A percentile compares a stretch with the other conserved stretches of the same genome.
These are phyloP conservation scores for Drosophila hydei DNA, from an alignment of 1,140 invertebrate species.

Conservation along the genomic window DNA sequence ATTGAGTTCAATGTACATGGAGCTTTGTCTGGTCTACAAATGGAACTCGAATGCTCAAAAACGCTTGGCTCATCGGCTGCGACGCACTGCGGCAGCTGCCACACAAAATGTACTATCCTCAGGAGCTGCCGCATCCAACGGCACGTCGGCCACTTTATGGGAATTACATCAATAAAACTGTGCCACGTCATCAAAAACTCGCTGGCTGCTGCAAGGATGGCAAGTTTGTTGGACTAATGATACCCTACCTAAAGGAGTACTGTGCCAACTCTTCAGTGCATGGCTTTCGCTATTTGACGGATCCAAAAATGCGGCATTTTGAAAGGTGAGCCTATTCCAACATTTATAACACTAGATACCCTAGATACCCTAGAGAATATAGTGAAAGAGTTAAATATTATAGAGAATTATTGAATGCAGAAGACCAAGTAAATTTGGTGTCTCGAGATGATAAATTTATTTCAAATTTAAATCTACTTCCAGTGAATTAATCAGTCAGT, in stretches of 20 bases:
- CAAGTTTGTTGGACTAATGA: conserved; percentile 4
- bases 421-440: no score
- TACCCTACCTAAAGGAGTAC: conserved; percentile 63
- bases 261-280: conserved; percentile 64
- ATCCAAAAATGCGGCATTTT: conserved; percentile 57
- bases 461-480: no score
- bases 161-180: conserved; percentile 21
- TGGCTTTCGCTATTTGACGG: conserved; percentile 67
- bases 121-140: conserved; percentile 48
- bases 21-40: conserved; percentile 39
- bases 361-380: no score
- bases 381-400: no score
- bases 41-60: conserved; percentile 62
- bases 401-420: no score
- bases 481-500: no score
- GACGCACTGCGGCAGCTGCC: conserved; percentile 19
- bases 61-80: conserved; percentile 9
- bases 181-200: not conserved
- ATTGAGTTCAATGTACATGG: conserved; percentile 69
- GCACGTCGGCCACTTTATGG: conserved; percentile 48
- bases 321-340: conserved; percentile 51
- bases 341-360: no score
- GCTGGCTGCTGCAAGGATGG: conserved; percentile 3
- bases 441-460: no score
- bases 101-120: conserved; percentile 55